Base-by-base conservation (phyloP, 37 sponge, comb jelly and placozoan species). In the Haliclona indistincta region DNA sequence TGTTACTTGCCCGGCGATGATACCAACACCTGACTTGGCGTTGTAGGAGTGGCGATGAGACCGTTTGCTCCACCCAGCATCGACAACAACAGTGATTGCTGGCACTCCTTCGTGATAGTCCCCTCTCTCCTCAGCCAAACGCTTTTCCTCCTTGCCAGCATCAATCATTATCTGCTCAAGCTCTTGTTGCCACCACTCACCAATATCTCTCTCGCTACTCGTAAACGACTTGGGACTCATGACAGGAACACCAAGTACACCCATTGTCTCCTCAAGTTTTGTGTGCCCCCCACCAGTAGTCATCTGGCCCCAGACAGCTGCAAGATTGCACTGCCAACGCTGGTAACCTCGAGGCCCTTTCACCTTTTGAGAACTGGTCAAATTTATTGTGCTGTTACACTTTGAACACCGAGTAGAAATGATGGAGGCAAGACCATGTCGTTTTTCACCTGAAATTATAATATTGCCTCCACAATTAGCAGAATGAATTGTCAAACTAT, bases 281-380 rank as follows among this genome's bases (percentile, higher is more conserved):
- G 68, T 39, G 7, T 63, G 73, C 0, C 86, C 74, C 22, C 75
- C 86, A n/a, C 79, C 79, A 11, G 73, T 78, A 5, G 69, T 5
- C 73, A 86, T 86, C 54, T 84, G 79, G 15, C 78, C 86, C 68
- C 78, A 74, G 40, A 86, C 80, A 25, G 70, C 86, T 37, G 74
- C 78, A 42, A 71, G 35, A 28, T 77, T 84, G 19, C 70, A 76
- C 41, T 65, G 61, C 78, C 85, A 77, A 10, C 71, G 26, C 7
- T 25, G n/a, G n/a, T n/a, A n/a, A n/a, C n/a, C n/a, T n/a, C n/a
- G n/a, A n/a, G n/a, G n/a, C n/a, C n/a, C n/a, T n/a, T n/a, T n/a
- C n/a, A n/a, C n/a, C n/a, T n/a, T n/a, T n/a, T n/a, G n/a, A n/a
- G n/a, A n/a, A n/a, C n/a, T n/a, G n/a, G n/a, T n/a, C n/a, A n/a